Percentiles rank a stretch among this genome's conserved stretches.
These are phyloP conservation scores for Siphamia tubifer DNA, from an alignment of 2,113 vertebrate species.

Conservation along the genomic window DNA sequence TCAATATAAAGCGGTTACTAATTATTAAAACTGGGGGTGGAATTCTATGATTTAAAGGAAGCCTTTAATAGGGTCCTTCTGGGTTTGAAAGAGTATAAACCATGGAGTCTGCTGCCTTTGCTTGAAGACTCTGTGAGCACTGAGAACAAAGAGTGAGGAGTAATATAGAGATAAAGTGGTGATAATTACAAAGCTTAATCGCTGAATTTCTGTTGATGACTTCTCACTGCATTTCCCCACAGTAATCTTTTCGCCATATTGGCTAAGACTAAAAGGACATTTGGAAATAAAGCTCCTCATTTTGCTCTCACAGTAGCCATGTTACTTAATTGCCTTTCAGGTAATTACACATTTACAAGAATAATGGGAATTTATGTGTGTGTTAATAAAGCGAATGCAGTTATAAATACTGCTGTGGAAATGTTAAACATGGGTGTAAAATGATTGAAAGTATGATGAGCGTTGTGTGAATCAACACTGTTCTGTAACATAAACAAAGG, in stretches of 20 bases:
- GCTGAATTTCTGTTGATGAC: neutral
- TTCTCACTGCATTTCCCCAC: constrained; percentile 13
- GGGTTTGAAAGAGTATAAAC: neutral
- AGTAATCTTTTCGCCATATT: neutral
- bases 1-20: neutral
- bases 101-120: neutral
- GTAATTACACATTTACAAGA: neutral
- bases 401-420: neutral
- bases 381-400: neutral
- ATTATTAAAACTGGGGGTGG: neutral
- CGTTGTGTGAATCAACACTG: too few relatives aligned
- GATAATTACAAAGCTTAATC: constrained; percentile 22
- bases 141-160: neutral
- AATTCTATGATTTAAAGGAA: constrained; percentile 2
- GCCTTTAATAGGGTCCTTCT: neutral
- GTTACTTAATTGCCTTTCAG: neutral
- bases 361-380: neutral
- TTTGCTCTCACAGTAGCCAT: neutral
- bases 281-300: neutral
- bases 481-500: neutral
- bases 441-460: too few relatives aligned
- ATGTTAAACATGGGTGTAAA: too few relatives aligned
- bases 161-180: constrained; percentile 14
- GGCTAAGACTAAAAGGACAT: neutral
- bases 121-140: neutral